phyloP scores from a whole-genome alignment of 1,140 invertebrate species.

The Drosophila kikkawai region DNA sequence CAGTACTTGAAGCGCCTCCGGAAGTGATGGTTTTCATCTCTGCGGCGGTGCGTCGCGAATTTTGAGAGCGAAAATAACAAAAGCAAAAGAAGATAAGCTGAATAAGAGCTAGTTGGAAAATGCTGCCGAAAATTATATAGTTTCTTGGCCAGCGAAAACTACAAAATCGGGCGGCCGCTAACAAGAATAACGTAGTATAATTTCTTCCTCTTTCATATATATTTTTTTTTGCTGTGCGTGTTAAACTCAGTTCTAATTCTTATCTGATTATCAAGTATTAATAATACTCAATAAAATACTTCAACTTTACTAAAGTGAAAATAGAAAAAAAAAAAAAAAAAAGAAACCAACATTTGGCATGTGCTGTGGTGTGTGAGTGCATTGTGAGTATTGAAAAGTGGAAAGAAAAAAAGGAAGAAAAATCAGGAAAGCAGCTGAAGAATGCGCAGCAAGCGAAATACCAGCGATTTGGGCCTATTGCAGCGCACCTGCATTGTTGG shows the following conservation, averaged over 20 bases:
- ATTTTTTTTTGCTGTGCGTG: conserved; percentile 27
- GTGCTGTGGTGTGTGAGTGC: conserved; percentile 21
- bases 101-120: conserved; percentile 14
- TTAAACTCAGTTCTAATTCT: conserved; percentile 11
- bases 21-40: conserved; percentile 84
- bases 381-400: conserved; percentile 24
- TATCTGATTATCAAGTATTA: conserved; percentile 1
- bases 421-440: conserved; percentile 30
- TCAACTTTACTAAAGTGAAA: conserved; percentile 7
- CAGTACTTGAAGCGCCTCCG: conserved; percentile 84
- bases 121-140: conserved; percentile 3
- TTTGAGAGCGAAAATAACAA: conserved; percentile 51
- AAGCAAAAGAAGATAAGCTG: conserved; percentile 18
- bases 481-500: conserved; percentile 67
- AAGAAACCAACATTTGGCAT: conserved; percentile 5
- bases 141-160: neutral
- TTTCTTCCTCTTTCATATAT: neutral
- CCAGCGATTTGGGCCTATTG: conserved; percentile 70
- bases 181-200: neutral
- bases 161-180: conserved; percentile 1
- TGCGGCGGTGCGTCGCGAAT: conserved; percentile 63
- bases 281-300: conserved; percentile 24
- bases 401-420: conserved; percentile 13
- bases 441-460: conserved; percentile 78
- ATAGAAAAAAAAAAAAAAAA: neutral